Evolutionary conservation across 2,113 vertebrate species (phyloP).

Genomic region (Mesoclemmys tuberculata): DNA sequence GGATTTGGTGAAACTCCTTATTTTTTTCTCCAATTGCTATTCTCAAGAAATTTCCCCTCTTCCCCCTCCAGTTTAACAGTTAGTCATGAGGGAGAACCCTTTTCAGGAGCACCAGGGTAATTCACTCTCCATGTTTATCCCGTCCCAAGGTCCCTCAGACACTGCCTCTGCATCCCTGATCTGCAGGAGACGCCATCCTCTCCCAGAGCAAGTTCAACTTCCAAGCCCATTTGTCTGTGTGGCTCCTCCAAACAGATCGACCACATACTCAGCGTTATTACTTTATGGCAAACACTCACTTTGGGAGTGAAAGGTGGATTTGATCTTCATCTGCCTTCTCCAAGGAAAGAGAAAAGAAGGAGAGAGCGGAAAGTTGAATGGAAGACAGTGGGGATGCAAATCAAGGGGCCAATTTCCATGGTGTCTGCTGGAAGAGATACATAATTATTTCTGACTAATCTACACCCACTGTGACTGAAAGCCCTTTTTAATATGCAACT

Average conservation of each 20-base stretch:
- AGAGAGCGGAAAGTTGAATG: not conserved
- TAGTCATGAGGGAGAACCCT: not conserved
- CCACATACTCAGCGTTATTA: not conserved
- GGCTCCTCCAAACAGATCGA: too few species aligned
- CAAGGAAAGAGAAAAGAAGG: not conserved
- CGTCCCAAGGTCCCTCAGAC: not conserved
- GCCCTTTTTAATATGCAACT: not conserved
- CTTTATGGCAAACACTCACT: not conserved
- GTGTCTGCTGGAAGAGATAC: not conserved
- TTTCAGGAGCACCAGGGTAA: rapidly evolving
- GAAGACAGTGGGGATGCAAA: not conserved
- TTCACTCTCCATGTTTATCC: not conserved
- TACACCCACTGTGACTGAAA: not conserved
- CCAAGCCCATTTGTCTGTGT: not conserved
- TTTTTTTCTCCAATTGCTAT: not conserved
- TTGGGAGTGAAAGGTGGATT: not conserved
- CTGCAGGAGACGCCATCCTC: not conserved
- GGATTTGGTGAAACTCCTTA: not conserved
- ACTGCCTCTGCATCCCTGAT: not conserved
- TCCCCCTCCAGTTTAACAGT: not conserved
- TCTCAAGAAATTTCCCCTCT: not conserved
- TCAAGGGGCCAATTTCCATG: not conserved
- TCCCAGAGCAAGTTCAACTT: not conserved
- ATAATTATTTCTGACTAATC: not conserved
- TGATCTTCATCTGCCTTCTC: not conserved